Conservation (phyloP, 2,888 invertebrate species). For the Nomada goodeniana region DNA sequence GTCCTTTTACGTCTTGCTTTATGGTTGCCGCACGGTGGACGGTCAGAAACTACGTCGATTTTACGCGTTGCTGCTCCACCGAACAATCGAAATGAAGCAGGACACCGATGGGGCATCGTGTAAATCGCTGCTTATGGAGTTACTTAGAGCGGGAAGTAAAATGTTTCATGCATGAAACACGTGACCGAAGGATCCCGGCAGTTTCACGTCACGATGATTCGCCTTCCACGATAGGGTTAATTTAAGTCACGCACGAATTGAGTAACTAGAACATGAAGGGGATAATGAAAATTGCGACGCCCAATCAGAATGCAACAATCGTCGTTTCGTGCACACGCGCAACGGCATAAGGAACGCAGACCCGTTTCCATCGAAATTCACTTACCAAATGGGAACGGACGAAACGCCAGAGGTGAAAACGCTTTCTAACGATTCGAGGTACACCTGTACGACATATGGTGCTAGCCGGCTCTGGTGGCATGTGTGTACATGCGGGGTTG, state of each 20-base stretch:
- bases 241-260: too few species aligned
- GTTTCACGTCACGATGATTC: neutral
- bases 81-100: neutral
- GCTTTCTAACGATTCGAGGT: conserved; percentile 16
- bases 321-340: too few species aligned
- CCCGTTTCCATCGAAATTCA: neutral
- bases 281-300: too few species aligned
- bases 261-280: too few species aligned
- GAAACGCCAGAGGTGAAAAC: neutral
- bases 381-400: neutral
- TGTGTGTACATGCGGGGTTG: conserved; percentile 80
- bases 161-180: neutral
- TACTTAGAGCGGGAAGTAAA: neutral
- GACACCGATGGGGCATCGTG: neutral
- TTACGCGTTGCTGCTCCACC: neutral
- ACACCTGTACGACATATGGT: conserved; percentile 73
- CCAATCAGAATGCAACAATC: too few species aligned
- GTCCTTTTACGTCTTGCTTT: neutral
- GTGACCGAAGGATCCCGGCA: neutral
- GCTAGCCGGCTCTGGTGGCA: conserved; percentile 81
- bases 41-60: conserved; percentile 8
- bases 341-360: neutral
- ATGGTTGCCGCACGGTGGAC: neutral
- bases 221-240: neutral
- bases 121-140: conserved; percentile 3